Conservation (phyloP, 2,888 invertebrate genomes). For the Drosophila rubida region DNA sequence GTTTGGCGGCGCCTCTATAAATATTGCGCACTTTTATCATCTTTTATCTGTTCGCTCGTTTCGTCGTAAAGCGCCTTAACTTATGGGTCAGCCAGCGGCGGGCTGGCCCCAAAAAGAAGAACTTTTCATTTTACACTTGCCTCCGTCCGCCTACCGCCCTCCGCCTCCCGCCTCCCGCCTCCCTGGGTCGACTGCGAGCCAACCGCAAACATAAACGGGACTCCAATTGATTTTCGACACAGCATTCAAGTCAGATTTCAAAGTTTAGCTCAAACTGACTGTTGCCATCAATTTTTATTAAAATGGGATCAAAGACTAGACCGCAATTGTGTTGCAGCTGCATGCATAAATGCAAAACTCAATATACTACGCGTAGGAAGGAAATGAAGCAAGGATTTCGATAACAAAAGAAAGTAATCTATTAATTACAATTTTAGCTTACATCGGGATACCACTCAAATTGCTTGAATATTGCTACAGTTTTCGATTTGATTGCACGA, state of each 20-base stretch:
- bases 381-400: neutral
- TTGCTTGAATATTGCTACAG: too few species aligned
- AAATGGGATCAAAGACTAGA: neutral
- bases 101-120: conserved; percentile 6
- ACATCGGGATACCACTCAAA: too few species aligned
- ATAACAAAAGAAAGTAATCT: too few species aligned
- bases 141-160: too few species aligned
- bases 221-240: conserved; percentile 38
- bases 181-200: conserved; percentile 1
- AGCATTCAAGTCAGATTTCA: conserved; percentile 7
- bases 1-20: conserved; percentile 31
- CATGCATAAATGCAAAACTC: neutral
- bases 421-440: too few species aligned
- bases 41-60: conserved; percentile 19
- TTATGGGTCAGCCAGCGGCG: conserved; percentile 51
- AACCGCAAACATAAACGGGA: conserved; percentile 17
- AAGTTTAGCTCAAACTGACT: neutral
- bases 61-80: conserved; percentile 45
- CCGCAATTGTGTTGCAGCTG: neutral
- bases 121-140: conserved; percentile 42
- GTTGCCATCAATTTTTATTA: neutral
- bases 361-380: neutral
- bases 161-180: too few species aligned
- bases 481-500: too few species aligned
- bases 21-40: conserved; percentile 52